Evolutionary conservation across 2,888 invertebrate species (phyloP), one percentile per base, ranked within the genome.

Genomic region (Caenorhabditis plicata): DNA sequence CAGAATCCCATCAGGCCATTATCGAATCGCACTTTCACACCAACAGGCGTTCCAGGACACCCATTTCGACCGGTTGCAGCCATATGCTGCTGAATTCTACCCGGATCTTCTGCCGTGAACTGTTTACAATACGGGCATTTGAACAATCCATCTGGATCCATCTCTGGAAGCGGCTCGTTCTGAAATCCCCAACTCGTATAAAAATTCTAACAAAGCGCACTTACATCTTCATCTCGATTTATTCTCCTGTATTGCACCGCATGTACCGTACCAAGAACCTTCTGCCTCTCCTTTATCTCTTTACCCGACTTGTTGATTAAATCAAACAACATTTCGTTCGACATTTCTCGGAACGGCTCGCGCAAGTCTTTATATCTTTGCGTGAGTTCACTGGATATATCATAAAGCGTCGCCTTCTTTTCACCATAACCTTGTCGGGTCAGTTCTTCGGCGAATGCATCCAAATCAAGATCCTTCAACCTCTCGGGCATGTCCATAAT

Each of bases 401-500:
- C 96, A 80, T 98, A 96, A 39, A 98, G 83, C 0, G 96, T 98
- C 56, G 93, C 93, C 77, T 83, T 83, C 68, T 85, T 86, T 75
- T 85, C 83, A 40, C 86, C 86, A 73, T 84, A 85, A 9, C 89
- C 89, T 83, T 89, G 95, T 48, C 94, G 86, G 77, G 93, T 91
- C 55, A 98, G 85, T 84, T 98, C 96, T 74, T 92, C 94, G 0
- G 96, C 96, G 81, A 98, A 98, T 0, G 96, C 96, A 82, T 98
- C 96, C 61, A 98, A 85, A 85, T 98, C 96, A 26, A 99, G 86
- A 82, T 98, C 98, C 66, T 83, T 83, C 27, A 85, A 76, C 32
- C 83, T 71, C 56, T 85, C 79, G 0, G 96, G 95, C 8, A 91
- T 88, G 82, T 95, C 93, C 1, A 98, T 85, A 78, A 98, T 96